Evolutionary conservation across 2,113 vertebrate genomes (phyloP).

Genomic region (Hippolais icterina): DNA sequence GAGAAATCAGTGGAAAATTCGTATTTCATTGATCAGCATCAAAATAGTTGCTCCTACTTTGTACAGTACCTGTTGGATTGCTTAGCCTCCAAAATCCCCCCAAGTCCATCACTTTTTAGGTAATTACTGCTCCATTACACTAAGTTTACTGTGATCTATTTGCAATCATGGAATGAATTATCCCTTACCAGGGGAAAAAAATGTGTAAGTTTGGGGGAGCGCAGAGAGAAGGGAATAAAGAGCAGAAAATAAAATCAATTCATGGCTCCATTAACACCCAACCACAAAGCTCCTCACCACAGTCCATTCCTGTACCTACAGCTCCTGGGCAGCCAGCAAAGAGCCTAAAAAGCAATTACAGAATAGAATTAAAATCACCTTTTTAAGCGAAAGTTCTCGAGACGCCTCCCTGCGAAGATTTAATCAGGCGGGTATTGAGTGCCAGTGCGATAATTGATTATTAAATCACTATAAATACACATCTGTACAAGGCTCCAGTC

Average conservation of each 20-base stretch:
- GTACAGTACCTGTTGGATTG: not conserved
- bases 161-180: slow-evolving; percentile 41
- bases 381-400: not conserved
- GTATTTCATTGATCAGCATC: not conserved
- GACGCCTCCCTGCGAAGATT: slow-evolving; percentile 2
- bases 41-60: not conserved
- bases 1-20: not conserved
- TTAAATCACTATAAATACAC: slow-evolving; percentile 45
- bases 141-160: slow-evolving; percentile 53
- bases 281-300: not conserved
- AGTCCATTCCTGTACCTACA: not conserved
- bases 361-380: slow-evolving; percentile 23
- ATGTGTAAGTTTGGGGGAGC: not conserved
- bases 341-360: not conserved
- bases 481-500: not conserved
- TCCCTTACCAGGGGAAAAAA: not conserved
- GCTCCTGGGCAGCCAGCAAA: not conserved
- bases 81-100: slow-evolving; percentile 38
- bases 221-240: not conserved
- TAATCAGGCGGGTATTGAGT: slow-evolving; percentile 16
- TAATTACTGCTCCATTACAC: slow-evolving; percentile 70
- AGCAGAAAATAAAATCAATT: slow-evolving; percentile 50
- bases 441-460: slow-evolving; percentile 52
- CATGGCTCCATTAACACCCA: not conserved
- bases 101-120: slow-evolving; percentile 59